Evolutionary conservation across 2,888 invertebrate genomes (phyloP).

Genomic region (Diabrotica balteata): DNA sequence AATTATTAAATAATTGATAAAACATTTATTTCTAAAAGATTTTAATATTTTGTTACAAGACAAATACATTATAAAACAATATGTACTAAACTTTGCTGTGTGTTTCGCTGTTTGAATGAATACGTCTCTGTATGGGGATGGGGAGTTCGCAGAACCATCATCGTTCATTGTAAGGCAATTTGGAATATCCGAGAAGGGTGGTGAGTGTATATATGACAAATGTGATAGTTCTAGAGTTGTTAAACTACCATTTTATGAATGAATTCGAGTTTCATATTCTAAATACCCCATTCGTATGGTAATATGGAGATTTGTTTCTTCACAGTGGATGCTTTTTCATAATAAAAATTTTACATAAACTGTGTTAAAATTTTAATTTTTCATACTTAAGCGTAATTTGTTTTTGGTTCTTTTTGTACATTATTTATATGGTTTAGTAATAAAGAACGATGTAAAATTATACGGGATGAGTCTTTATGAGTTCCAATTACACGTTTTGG

Average conservation of each 20-base stretch:
- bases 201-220: constrained; percentile 21
- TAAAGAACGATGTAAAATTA: no score
- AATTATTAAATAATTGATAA: no score
- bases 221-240: constrained; percentile 14
- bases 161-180: constrained; percentile 5
- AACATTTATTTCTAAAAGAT: no score
- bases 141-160: neutral
- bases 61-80: no score
- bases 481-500: no score
- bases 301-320: constrained; percentile 7
- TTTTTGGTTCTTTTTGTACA: no score
- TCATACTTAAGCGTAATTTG: neutral
- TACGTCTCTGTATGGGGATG: neutral
- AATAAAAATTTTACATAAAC: constrained; percentile 9
- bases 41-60: no score
- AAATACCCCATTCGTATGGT: constrained; percentile 22
- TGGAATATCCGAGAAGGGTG: constrained; percentile 13
- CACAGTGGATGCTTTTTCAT: constrained; percentile 9
- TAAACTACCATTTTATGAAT: constrained; percentile 22
- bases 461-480: no score
- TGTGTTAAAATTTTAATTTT: neutral
- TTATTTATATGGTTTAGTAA: no score
- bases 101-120: no score
- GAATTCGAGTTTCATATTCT: constrained; percentile 20
- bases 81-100: no score